Conservation (phyloP, 2,113 vertebrate genomes). For the Phaethornis superciliosus region DNA sequence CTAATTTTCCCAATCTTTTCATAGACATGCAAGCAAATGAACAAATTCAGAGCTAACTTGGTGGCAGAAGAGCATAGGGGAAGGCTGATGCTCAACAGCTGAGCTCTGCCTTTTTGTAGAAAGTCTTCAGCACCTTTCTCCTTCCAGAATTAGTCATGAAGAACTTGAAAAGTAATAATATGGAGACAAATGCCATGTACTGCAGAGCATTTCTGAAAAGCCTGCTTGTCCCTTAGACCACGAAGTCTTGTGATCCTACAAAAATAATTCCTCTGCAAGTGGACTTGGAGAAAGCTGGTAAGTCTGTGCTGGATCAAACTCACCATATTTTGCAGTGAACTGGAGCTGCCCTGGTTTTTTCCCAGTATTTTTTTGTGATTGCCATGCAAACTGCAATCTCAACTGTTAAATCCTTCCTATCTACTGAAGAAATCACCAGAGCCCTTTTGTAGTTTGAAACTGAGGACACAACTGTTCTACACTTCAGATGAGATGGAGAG, state of each 20-base stretch:
- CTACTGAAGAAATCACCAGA: not conserved
- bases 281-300: not conserved
- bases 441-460: not conserved
- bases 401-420: not conserved
- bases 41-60: slow-evolving; percentile 33
- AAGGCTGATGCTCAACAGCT: not conserved
- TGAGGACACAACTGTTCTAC: not conserved
- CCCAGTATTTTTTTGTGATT: not conserved
- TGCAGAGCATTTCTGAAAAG: slow-evolving; percentile 1
- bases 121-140: not conserved
- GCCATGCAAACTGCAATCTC: not conserved
- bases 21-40: slow-evolving; percentile 44
- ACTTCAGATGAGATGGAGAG: not conserved
- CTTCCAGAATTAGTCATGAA: slow-evolving; percentile 10
- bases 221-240: not conserved
- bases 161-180: not conserved
- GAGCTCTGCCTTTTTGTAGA: not conserved
- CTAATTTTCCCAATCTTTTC: not conserved
- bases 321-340: not conserved
- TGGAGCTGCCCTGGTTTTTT: not conserved
- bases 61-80: not conserved
- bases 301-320: not conserved
- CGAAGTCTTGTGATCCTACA: not conserved
- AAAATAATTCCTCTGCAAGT: not conserved
- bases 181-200: slow-evolving; percentile 23